phyloP scores from a whole-genome alignment of 2,797 vertebrate species.

The Pseudochromis fuscus region DNA sequence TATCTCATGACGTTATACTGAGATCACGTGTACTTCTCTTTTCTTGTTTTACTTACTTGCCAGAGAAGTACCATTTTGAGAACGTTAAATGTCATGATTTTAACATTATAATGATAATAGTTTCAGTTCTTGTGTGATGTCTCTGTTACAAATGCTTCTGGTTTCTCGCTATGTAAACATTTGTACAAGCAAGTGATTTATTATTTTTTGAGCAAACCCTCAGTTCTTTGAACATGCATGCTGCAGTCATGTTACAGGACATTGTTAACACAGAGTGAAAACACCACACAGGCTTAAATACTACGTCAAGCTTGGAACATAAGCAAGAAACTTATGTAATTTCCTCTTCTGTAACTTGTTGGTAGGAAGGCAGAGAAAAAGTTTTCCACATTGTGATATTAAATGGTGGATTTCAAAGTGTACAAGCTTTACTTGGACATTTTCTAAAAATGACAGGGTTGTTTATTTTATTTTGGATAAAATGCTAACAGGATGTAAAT shows the following conservation, averaged over 20 bases:
- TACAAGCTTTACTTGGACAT: background rate
- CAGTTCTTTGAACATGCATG: background rate
- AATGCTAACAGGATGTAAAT: conserved; percentile 51
- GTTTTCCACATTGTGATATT: conserved; percentile 27
- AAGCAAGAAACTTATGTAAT: conserved; percentile 47
- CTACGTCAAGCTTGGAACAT: conserved; percentile 3
- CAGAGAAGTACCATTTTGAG: conserved; percentile 15
- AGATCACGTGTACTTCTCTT: conserved; percentile 41
- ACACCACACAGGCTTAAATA: background rate
- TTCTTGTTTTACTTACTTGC: background rate
- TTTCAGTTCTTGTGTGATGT: background rate
- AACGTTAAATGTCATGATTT: background rate
- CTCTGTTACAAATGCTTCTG: background rate
- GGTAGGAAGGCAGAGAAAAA: conserved; percentile 38
- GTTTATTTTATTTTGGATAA: conserved; percentile 1
- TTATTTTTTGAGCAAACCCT: background rate
- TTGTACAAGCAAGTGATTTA: background rate
- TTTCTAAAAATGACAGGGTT: conserved; percentile 3
- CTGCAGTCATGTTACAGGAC: background rate
- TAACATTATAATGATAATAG: background rate
- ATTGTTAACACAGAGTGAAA: background rate
- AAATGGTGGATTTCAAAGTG: background rate
- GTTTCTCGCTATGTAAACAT: background rate
- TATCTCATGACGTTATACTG: conserved; percentile 10
- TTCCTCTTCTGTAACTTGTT: conserved; percentile 53